Evolutionary conservation across 2,797 vertebrate genomes (phyloP).

Genomic region (Sciaenops ocellatus): DNA sequence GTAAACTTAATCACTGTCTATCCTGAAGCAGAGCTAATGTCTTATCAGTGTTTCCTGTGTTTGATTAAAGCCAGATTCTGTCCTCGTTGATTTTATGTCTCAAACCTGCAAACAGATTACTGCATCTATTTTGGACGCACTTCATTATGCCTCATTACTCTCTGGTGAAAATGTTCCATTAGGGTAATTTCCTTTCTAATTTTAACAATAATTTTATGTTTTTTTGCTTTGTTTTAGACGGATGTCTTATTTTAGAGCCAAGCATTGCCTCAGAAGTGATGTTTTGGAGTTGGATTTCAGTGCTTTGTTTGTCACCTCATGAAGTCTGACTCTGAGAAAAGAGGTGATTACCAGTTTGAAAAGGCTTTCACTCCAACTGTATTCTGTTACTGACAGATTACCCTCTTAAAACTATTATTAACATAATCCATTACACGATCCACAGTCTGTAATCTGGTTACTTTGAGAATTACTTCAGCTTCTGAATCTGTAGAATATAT

Average conservation of each 20-base stretch:
- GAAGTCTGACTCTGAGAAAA: background rate
- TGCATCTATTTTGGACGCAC: background rate
- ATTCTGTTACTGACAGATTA: constrained; percentile 8
- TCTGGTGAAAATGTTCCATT: constrained; percentile 7
- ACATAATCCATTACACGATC: constrained; percentile 8
- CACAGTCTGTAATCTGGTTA: background rate
- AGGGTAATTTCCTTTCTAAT: background rate
- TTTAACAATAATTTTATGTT: background rate
- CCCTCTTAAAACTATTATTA: background rate
- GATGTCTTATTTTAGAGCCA: constrained; percentile 7
- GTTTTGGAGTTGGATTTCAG: background rate
- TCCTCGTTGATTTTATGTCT: constrained; percentile 4
- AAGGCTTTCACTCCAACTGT: background rate
- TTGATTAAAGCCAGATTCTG: constrained; percentile 40
- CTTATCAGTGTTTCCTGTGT: constrained; percentile 52
- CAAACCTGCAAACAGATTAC: background rate
- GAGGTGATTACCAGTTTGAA: constrained; percentile 5
- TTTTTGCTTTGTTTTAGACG: background rate
- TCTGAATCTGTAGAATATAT: background rate
- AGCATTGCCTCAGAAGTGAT: background rate
- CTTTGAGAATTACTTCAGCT: background rate
- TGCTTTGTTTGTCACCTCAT: background rate
- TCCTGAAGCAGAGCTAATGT: constrained; percentile 21
- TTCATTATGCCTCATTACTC: background rate
- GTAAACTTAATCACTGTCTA: constrained; percentile 34